Percentiles rank a stretch among this genome's conserved stretches.
These are phyloP conservation scores for Chromis chromis DNA, from an alignment of 2,797 vertebrate species.

Conservation along the genomic window DNA sequence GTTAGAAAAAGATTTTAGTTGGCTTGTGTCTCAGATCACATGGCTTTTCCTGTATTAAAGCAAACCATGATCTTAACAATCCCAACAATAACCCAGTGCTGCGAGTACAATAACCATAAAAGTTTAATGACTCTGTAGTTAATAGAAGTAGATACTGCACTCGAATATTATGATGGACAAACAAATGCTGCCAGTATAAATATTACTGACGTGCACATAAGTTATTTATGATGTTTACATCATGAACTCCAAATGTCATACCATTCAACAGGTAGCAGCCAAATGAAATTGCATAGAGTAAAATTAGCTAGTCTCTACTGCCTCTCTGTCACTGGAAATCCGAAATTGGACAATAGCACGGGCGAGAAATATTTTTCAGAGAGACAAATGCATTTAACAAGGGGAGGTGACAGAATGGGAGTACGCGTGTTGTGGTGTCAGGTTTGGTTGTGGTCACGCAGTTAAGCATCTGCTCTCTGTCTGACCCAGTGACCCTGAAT, in stretches of 20 bases:
- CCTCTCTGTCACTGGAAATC: not conserved
- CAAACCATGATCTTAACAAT: not conserved
- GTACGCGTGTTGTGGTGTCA: slow-evolving; percentile 44
- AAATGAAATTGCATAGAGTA: no score
- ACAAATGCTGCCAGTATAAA: not conserved
- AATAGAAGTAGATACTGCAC: not conserved
- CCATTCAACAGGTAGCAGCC: not conserved
- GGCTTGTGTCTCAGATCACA: not conserved
- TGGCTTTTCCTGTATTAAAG: not conserved
- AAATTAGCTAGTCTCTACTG: not conserved
- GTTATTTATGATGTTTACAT: not conserved
- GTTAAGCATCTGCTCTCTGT: slow-evolving; percentile 76
- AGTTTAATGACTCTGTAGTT: not conserved
- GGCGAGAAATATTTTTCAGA: slow-evolving; percentile 33
- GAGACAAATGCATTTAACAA: slow-evolving; percentile 38
- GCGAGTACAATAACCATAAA: not conserved
- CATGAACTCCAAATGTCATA: not conserved
- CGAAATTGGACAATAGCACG: slow-evolving; percentile 13
- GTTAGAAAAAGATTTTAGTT: not conserved
- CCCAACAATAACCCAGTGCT: not conserved
- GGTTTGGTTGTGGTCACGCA: slow-evolving; percentile 51
- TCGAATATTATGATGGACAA: not conserved
- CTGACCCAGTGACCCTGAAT: slow-evolving; percentile 65
- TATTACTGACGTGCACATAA: not conserved
- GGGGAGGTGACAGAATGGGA: slow-evolving; percentile 53